Base-by-base conservation (phyloP, 2,888 invertebrate species). In the Cabera pusaria region DNA sequence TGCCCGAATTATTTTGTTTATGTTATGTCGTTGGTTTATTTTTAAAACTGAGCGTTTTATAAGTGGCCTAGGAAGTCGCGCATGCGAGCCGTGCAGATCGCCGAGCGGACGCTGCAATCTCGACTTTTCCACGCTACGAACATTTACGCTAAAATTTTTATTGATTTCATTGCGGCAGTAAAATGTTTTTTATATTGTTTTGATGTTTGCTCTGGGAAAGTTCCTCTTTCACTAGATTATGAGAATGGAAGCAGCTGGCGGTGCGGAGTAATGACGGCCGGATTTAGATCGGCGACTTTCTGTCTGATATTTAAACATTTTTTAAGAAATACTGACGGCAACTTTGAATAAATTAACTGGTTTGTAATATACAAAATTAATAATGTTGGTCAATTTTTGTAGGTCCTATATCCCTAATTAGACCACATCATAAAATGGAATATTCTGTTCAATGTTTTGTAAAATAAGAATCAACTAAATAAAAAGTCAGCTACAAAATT, bases 31-130 rank as follows among this genome's bases (percentile, higher is more conserved):
- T 64, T 42, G 53, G 73, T 79, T 81, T 86, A 86, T 86, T 87
- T 87, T 82, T 84, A 79, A 75, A 77, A 52, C 67, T 43, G 72
- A 79, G 72, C 78, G 66, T 74, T 82, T 82, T 82, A 81, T 81
- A 85, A 85, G 84, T 84, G 78, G 84, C 72, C 72, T 72, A 76
- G 74, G 82, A 79, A 81, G 82, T 78, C 16, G 48, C 42, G 38
- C 69, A 68, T 68, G 62, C 62, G 52, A 47, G 53, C 53, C 56
- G 62, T 64, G 66, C 68, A 74, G 63, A 71, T 71, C 65, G 57
- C 51, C 55, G 47, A 44, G 49, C 37, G 48, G 37, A 52, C 59
- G 53, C 37, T 65, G 68, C 72, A 69, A 56, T 61, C 55, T 64
- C 60, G 59, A 72, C 54, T 53, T 60, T 72, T 76, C 64, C 56